Conservation (phyloP, 1,140 invertebrate genomes). For the Glossosoma conforme region DNA sequence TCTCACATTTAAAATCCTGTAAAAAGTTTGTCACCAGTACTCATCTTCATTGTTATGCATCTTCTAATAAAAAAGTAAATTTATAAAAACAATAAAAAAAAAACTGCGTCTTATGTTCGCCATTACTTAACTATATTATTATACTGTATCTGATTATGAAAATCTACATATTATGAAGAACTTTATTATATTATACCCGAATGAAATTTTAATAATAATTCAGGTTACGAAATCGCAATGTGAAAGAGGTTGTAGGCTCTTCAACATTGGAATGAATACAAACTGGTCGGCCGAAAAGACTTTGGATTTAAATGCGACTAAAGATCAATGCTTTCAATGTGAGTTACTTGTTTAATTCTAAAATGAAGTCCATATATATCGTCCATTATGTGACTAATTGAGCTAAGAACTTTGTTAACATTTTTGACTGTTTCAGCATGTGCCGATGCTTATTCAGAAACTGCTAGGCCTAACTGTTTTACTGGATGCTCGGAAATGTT, state of each 20-base stretch:
- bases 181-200: neutral
- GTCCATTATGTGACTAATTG: neutral
- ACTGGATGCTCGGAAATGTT: conserved; percentile 26
- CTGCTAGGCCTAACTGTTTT: conserved; percentile 11
- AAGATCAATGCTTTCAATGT: conserved; percentile 26
- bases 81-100: too few species aligned
- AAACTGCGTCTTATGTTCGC: too few species aligned
- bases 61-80: too few species aligned
- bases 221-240: conserved; percentile 15
- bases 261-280: conserved; percentile 26
- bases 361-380: neutral
- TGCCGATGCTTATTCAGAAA: conserved; percentile 14
- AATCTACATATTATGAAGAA: neutral
- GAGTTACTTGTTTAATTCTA: conserved; percentile 10
- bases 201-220: conserved; percentile 1
- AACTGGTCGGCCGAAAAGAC: conserved; percentile 20
- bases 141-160: too few species aligned
- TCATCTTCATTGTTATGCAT: too few species aligned
- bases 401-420: too few species aligned
- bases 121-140: too few species aligned
- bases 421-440: conserved; percentile 16
- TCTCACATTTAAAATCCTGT: too few species aligned
- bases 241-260: conserved; percentile 25
- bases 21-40: too few species aligned
- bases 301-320: conserved; percentile 23